Percentiles rank a stretch among this genome's conserved stretches.
Conservation (phyloP, 2,113 vertebrate genomes). For the Ciconia boyciana region DNA sequence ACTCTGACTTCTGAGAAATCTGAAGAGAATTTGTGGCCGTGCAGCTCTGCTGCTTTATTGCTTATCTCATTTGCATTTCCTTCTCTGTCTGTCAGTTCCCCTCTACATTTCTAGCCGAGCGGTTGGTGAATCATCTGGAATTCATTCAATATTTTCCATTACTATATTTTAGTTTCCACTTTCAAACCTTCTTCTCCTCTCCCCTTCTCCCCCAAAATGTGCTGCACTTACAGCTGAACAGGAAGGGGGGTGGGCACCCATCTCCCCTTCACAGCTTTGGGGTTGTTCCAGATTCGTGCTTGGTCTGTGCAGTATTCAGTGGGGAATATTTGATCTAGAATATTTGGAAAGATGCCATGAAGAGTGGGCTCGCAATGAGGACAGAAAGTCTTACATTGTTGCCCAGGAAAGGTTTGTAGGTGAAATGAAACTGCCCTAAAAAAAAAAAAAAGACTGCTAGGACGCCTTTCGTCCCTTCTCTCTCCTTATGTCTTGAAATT, state of each 20-base stretch:
- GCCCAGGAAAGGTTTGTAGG: neutral
- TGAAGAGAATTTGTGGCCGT: conserved; percentile 37
- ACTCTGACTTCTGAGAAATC: conserved; percentile 32
- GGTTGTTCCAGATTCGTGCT: neutral
- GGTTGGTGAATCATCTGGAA: conserved; percentile 16
- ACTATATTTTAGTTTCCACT: neutral
- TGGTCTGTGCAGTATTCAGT: neutral
- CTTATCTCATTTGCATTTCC: conserved; percentile 53
- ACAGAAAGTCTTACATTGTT: neutral
- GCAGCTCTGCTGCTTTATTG: conserved; percentile 23
- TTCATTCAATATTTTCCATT: conserved; percentile 27
- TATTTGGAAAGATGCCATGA: neutral
- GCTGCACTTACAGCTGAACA: neutral
- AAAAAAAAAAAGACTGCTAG: neutral
- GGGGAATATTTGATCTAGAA: neutral
- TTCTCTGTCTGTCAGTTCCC: conserved; percentile 13
- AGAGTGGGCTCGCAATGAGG: neutral
- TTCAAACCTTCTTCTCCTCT: neutral
- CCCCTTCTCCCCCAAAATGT: neutral
- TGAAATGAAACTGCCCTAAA: neutral
- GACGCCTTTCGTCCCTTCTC: neutral
- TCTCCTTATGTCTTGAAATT: neutral
- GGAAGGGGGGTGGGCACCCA: neutral
- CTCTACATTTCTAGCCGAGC: neutral
- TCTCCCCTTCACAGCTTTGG: neutral